Evolutionary conservation across 2,797 vertebrate species (phyloP).

Genomic region (Lophotriccus pileatus): DNA sequence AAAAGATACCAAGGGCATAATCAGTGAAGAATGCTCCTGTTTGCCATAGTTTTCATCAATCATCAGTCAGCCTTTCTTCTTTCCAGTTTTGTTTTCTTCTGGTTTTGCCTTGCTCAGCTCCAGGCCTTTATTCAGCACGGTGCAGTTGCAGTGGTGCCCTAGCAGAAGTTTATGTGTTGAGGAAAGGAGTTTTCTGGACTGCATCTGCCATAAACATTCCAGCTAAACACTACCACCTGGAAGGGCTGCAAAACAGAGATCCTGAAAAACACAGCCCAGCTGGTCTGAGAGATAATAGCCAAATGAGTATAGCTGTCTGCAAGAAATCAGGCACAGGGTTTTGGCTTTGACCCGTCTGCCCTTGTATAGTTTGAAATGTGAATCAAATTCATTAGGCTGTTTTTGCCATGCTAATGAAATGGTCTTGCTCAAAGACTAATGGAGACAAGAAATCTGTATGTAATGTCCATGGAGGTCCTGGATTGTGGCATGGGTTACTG

Average conservation of each 20-base stretch:
- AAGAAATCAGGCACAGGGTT: background rate
- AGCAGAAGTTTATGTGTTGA: background rate
- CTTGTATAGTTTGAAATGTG: background rate
- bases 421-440: background rate
- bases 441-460: background rate
- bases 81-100: background rate
- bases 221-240: background rate
- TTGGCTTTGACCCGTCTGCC: background rate
- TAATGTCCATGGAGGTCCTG: background rate
- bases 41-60: background rate
- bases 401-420: background rate
- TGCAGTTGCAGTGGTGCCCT: background rate
- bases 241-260: constrained; percentile 20
- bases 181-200: background rate
- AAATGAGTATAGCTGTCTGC: background rate
- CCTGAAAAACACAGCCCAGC: constrained; percentile 51
- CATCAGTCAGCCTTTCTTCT: background rate
- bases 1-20: background rate
- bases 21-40: background rate
- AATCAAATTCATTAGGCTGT: background rate
- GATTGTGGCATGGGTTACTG: background rate
- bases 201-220: background rate
- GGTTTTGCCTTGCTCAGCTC: background rate
- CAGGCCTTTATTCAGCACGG: background rate
- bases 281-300: constrained; percentile 36